Evolutionary conservation across 2,888 invertebrate genomes (phyloP), one percentile per base, ranked within the genome.

Genomic region (Cryptosula pallasiana): DNA sequence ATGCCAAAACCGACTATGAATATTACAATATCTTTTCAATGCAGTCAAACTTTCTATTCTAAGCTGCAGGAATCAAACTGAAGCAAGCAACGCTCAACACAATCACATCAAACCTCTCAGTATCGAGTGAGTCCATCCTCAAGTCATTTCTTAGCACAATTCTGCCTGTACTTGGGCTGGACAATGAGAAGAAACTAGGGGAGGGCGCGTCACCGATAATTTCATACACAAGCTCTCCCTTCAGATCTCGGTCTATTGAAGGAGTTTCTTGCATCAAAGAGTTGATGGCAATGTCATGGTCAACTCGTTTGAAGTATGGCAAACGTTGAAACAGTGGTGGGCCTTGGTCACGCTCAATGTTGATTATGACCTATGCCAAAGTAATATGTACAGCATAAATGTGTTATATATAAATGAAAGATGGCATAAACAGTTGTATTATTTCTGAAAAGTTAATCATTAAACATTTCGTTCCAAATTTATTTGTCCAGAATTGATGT

Each of bases 121-220:
- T 55, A 55, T 54, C 25, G 27, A 45, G 35, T n/a, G 54, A 75
- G 74, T 82, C 82, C n/a, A 76, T 76, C 35, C 74, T 74, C 55
- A 82, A 76, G 71, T 78, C 77, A 69, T 77, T 74, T 0, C 71
- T 73, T 0, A 81, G 73, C 25, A 75, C 73, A 36, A 82, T 76
- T 20, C 74, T 73, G 27, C 78, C 81, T 36, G 73, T 76, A 29
- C 3, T 78, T 1, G 58, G 36, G 23, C 74, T 71, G 27, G 78
- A 74, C 69, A 82, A 75, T 20, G 71, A 72, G 74, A 81, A 81
- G 76, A 79, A 79, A 69, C 74, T 76, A 9, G 77, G 76, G 23
- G 78, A 78, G 9, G 79, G 77, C n/a, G 76, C 73, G 1, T 75
- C 74, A 5, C 81, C 81, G 63, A 70, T 73, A 0, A 78, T 72